Percentiles rank a stretch among this genome's conserved stretches.
Evolutionary conservation across 2,113 vertebrate genomes (phyloP).

Genomic region (Vulpes lagopus): DNA sequence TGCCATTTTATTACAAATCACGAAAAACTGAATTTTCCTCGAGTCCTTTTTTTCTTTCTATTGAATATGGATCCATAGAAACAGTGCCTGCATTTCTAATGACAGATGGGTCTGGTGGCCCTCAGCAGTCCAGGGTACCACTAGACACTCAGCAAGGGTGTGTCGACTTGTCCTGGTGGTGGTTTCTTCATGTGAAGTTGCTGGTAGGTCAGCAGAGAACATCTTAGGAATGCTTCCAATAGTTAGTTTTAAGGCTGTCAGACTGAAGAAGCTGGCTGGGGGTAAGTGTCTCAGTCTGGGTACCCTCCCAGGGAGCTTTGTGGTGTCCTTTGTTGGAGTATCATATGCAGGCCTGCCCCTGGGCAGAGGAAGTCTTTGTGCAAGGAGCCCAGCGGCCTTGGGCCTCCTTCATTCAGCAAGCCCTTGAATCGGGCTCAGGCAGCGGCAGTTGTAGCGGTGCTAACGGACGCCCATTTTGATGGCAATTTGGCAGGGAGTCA

Average conservation of each 20-base stretch:
- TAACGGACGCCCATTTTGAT: constrained; percentile 72
- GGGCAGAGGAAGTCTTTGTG: not conserved
- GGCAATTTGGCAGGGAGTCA: constrained; percentile 81
- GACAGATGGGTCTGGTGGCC: not conserved
- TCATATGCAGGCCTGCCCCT: not conserved
- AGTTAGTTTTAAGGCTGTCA: not conserved
- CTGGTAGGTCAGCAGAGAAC: not conserved
- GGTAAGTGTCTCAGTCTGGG: not conserved
- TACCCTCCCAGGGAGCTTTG: not conserved
- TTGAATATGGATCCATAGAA: not conserved
- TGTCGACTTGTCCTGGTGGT: not conserved
- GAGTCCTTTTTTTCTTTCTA: not conserved
- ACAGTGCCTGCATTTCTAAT: not conserved
- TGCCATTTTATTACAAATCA: not conserved
- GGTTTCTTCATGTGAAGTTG: not conserved
- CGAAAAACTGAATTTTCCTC: not conserved
- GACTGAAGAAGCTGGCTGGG: not conserved
- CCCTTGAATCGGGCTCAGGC: not conserved
- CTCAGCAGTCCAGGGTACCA: not conserved
- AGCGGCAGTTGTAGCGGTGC: not conserved
- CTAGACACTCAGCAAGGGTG: not conserved
- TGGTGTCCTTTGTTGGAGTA: not conserved
- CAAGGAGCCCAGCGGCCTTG: not conserved
- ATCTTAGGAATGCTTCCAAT: not conserved
- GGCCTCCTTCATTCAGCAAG: constrained; percentile 37